Base-by-base conservation (phyloP, 2,888 invertebrate genomes). In the Platerodrilus igneus region DNA sequence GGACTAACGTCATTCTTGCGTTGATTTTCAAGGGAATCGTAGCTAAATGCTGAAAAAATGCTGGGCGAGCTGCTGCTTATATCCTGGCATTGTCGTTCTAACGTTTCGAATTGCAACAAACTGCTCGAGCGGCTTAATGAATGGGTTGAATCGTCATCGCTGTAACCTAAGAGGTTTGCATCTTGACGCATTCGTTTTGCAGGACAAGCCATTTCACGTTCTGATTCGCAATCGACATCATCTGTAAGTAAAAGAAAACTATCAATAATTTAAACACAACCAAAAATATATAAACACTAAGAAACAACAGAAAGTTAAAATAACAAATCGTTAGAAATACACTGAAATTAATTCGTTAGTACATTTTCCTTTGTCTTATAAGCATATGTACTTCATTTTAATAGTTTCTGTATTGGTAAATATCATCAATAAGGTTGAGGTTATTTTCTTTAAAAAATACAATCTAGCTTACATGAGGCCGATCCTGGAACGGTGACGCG, bases 51-150 rank as follows among this genome's bases (percentile, higher is more conserved):
- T 13, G 73, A 73, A 22, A 72, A 63, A 1, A 74, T 69, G 44
- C 74, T 74, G 3, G 69, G 69, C 7, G 68, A 67, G 49, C 65
- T 66, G 37, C 61, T 63, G 50, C 68, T 70, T 8, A 66, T 63
- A 29, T 67, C 69, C 56, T 77, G 77, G 57, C 81, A 73, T 54
- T 81, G 81, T 26, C 79, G 77, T 63, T 89, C 89, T 43, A 89
- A 71, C 3, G 84, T 86, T 69, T 89, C 89, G 67, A 90, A 90
- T 67, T 88, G 88, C 46, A 89, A 75, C 47, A 90, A 72, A 53
- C 87, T 87, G 50, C 86, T 86, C 45, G 86, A 86, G 50, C 88
- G 78, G 55, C 85, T 85, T 8, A 84, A 72, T 29, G 83, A 83
- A 36, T 76, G 73, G 51, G 70, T 71, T 16, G 70, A 69, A 20